Evolutionary conservation across 1,140 invertebrate genomes (phyloP).

Genomic region (Ceratoteleas bidentatus): DNA sequence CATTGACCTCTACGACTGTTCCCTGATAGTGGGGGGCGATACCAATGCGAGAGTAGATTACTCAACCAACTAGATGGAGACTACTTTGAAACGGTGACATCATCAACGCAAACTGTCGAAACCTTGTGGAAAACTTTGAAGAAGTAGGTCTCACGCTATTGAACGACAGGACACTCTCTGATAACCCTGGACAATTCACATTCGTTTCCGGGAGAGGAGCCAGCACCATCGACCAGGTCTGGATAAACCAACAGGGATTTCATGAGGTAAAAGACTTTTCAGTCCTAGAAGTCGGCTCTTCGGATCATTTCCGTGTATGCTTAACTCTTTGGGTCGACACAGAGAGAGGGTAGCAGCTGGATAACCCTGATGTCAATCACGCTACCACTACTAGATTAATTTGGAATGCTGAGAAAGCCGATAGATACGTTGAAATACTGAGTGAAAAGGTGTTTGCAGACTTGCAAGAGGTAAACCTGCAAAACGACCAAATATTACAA

Average conservation of each 20-base stretch:
- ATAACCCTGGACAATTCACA: neutral
- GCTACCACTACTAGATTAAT: too few relatives aligned
- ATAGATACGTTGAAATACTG: too few relatives aligned
- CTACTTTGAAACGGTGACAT: neutral
- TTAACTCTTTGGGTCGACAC: too few relatives aligned
- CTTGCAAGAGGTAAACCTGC: too few relatives aligned
- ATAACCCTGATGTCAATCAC: too few relatives aligned
- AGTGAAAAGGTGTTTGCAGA: too few relatives aligned
- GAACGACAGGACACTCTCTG: conserved; percentile 2
- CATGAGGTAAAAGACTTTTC: neutral
- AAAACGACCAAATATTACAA: too few relatives aligned
- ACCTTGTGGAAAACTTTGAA: neutral
- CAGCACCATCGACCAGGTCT: conserved; percentile 5
- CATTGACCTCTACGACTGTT: neutral
- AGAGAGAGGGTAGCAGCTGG: too few relatives aligned
- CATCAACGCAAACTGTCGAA: conserved; percentile 8
- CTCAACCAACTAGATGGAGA: conserved; percentile 5
- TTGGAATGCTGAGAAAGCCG: too few relatives aligned
- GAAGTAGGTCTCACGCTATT: neutral
- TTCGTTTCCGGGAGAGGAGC: neutral
- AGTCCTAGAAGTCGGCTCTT: too few relatives aligned
- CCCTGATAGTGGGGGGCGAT: conserved; percentile 4
- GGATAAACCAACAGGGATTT: conserved; percentile 1
- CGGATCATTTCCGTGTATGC: too few relatives aligned
- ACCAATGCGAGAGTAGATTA: conserved; percentile 5